Evolutionary conservation across 2,888 invertebrate species (phyloP), one percentile per base, ranked within the genome.

Genomic region (Lycophotia porphyrea): DNA sequence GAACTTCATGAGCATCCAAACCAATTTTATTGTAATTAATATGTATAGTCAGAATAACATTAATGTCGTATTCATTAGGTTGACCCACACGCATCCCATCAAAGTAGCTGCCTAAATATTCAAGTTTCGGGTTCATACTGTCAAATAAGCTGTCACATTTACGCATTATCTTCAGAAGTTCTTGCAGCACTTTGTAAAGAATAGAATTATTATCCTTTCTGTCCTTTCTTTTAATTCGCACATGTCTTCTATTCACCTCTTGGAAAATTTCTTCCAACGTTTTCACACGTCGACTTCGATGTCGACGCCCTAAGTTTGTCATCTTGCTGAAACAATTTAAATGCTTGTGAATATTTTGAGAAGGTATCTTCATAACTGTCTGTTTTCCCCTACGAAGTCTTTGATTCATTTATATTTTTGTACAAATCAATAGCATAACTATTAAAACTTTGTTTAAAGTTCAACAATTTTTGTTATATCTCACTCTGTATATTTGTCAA

Each of bases 31-130:
- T 78, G 60, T 94, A 93, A 79, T 94, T 90, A 3, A 94, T 77
- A 47, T 90, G 93, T 76, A 94, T 80, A 36, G 88, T 92, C 21
- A 94, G 83, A 70, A 93, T 89, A 15, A 94, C 87, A 78, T 94
- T 94, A 31, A 94, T 91, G 78, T 94, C 94, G 71, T 92, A 94
- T 84, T 94, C 94, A 21, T 91, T 93, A 9, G 94, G 93, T 61
- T 92, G 88, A 2, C 94, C 93, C 27, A 94, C 93, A 13, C 94
- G 92, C 31, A 94, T 81, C 47, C 93, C 92, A 72, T 94, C 94
- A 77, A 91, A 94, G 80, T 93, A 94, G 77, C 94, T 94, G 5
- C 94, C 94, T 69, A 94, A 89, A 78, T 92, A 94, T 81, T 91
- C 93, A 36, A 94, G 83, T 74, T 85, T 92, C 11, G 94, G 94